Base-by-base conservation (phyloP, 2,113 vertebrate species). In the Mola mola region DNA sequence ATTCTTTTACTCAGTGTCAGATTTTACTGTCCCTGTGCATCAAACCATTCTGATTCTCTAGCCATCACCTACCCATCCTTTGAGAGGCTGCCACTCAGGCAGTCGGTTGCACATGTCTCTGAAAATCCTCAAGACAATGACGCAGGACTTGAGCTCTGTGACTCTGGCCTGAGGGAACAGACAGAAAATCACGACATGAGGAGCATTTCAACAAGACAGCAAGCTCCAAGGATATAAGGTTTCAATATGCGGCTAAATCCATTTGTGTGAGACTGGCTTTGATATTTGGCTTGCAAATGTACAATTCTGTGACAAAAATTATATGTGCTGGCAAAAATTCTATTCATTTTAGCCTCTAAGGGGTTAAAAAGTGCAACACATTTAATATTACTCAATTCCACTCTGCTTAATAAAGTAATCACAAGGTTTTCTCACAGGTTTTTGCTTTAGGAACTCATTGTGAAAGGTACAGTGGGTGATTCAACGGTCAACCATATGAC, bases 51-150 rank as follows among this genome's bases (percentile, higher is more conserved):
- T 10, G 28, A 59, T 26, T 31, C 25, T 26, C 42, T 0, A 91
- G 92, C 92, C 90, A 15, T 43, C 89, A 93, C 94, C 86, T 82
- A 98, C 96, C 96, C 95, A 96, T 92, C 95, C 95, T 92, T 93
- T 94, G 63, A 98, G 89, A 5, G 94, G 94, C 75, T 93, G 92
- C 96, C 96, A 98, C 22, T 87, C 93, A 8, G 94, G 91, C 70
- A 93, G 90, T 89, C 93, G 90, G 93, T 94, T 95, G 94, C 96
- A 97, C 90, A 96, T 89, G 89, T 98, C 94, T 72, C 96, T 93
- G 62, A 98, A 94, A 88, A 98, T 93, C 64, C 96, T 94, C 66
- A 98, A 86, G 52, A 98, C 92, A 90, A 98, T 92, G 82, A 98
- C 93, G 86, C 96, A 96, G 80, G 95, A 96, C 82, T 96, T 96